phyloP scores from a whole-genome alignment of 2,113 vertebrate genomes.

The Sprattus sprattus region DNA sequence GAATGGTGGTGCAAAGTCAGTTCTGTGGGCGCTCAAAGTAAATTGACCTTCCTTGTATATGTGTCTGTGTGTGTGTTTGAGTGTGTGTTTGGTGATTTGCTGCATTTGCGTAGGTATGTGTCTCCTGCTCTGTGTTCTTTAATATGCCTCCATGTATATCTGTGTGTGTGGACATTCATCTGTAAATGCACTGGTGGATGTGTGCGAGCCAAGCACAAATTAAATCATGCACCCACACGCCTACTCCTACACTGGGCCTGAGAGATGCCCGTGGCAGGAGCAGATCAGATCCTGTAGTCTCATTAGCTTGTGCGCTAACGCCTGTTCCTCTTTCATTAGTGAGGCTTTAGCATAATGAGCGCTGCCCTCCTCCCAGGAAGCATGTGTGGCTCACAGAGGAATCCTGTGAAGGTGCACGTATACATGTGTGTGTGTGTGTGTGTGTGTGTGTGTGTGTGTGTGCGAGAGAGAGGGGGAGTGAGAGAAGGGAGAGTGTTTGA shows the following conservation, averaged over 20 bases:
- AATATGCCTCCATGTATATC: background rate
- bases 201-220: background rate
- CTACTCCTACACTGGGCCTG: background rate
- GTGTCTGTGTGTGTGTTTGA: background rate
- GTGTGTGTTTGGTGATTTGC: background rate
- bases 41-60: conserved; percentile 16
- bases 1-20: conserved; percentile 41
- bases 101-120: background rate
- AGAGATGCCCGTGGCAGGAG: background rate
- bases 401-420: background rate
- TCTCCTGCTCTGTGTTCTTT: background rate
- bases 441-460: background rate
- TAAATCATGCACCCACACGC: conserved; percentile 35
- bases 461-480: background rate
- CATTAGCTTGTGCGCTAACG: conserved; percentile 8
- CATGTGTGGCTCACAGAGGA: background rate
- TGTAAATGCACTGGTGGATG: background rate
- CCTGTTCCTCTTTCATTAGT: conserved; percentile 22
- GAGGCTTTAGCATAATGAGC: background rate
- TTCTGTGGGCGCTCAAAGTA: conserved; percentile 28
- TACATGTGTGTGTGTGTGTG: background rate
- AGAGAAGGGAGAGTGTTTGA: background rate
- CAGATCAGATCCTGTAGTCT: conserved; percentile 18
- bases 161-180: background rate
- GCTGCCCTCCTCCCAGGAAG: background rate